These are phyloP conservation scores for Griposia aprilina DNA, from an alignment of 2,888 invertebrate genomes.

Conservation along the genomic window DNA sequence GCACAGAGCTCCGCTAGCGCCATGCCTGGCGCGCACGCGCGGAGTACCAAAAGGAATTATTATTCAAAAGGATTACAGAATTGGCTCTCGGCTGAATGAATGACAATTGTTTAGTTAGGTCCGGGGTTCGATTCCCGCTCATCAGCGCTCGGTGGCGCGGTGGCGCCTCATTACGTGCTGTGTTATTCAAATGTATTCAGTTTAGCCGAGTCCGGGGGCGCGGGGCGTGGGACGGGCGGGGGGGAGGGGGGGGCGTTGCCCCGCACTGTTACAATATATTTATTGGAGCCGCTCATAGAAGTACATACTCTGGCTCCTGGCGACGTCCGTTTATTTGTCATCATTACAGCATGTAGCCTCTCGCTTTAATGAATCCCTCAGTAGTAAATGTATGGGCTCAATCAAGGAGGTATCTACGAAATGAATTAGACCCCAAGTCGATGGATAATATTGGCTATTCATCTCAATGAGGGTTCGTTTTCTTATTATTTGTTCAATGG, in stretches of 20 bases:
- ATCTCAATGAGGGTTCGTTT: constrained; percentile 34
- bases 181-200: constrained; percentile 85
- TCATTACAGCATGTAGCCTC: constrained; percentile 53
- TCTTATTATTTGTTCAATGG: constrained; percentile 6
- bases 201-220: constrained; percentile 67
- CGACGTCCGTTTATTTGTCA: constrained; percentile 61
- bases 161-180: constrained; percentile 76
- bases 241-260: neutral
- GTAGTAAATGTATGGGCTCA: constrained; percentile 44
- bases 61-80: constrained; percentile 76
- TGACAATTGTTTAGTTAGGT: constrained; percentile 78
- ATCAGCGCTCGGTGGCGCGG: constrained; percentile 73
- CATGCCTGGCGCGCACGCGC: constrained; percentile 53
- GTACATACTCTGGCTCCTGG: constrained; percentile 40
- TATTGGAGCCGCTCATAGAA: constrained; percentile 56
- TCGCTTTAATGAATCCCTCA: constrained; percentile 54
- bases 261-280: constrained; percentile 53
- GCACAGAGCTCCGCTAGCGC: constrained; percentile 24
- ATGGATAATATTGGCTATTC: constrained; percentile 27
- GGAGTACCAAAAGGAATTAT: constrained; percentile 68
- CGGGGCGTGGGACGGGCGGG: neutral
- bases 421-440: constrained; percentile 36
- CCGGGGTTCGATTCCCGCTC: constrained; percentile 77
- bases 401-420: constrained; percentile 45
- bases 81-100: constrained; percentile 73